Evolutionary conservation across 92 coral and sea anemone species (phyloP), one percentile per base, ranked within the genome.

Genomic region (Phenganax marumi): DNA sequence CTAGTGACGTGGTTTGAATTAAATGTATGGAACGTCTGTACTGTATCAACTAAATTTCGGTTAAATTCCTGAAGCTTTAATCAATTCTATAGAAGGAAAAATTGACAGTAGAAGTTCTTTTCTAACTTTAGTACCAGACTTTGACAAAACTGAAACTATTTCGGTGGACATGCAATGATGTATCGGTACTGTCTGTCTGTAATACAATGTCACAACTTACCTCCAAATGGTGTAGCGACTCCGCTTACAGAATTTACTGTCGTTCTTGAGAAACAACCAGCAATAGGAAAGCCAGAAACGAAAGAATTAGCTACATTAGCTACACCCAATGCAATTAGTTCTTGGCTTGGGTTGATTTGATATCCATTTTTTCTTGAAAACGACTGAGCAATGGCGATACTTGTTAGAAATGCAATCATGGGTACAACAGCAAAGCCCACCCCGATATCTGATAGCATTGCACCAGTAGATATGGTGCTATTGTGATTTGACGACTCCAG

Each of bases 381-480:
- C 23, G 98, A 97, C 84, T 95, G 93, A 26, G 98, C 98, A 80
- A 95, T 95, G 77, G 98, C 98, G 26, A 95, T 95, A 74, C 97
- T 95, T 56, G 93, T 97, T 51, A 95, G 81, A 70, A 95, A 95
- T 33, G 97, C 98, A 82, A 95, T 95, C 39, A 95, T 90, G 9
- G 98, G 98, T 48, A 95, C 93, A n/a, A 95, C 87, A 14, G 82
- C 95, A 73, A 95, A 87, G 24, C 98, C 98, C 12, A 96, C 96
- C 0, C 98, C 98, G 3, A 95, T 87, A 12, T 89, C 89, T 51
- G 82, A 74, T 21, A 95, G 86, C 68, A 95, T 85, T 56, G 91
- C 84, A 21, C 33, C 13, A 13, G 96, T 83, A 0, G 89, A 56
- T 12, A 82, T 64, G 12, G 98, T 92, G 75, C 75, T 61, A 60